Evolutionary conservation across 35 echinoderm and acorn worm genomes (phyloP).

Genomic region (Acanthaster planci): DNA sequence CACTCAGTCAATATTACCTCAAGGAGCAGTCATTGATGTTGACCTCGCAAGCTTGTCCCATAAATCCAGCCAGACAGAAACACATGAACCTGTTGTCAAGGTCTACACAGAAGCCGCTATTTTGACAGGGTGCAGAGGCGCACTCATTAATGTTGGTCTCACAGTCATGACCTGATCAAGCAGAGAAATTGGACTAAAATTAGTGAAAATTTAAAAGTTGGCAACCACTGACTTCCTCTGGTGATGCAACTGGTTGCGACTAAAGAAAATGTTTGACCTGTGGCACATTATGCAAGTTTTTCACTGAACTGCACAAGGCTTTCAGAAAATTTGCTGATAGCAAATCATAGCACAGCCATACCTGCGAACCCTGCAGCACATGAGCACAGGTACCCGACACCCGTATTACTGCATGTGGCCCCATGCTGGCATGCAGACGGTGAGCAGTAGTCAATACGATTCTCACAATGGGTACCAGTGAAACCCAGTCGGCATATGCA

Average conservation of each 20-base stretch:
- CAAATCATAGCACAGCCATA: not conserved
- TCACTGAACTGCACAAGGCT: no score
- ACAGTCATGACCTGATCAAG: slow-evolving; percentile 31
- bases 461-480: slow-evolving; percentile 51
- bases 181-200: not conserved
- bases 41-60: slow-evolving; percentile 60
- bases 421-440: slow-evolving; percentile 50
- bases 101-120: slow-evolving; percentile 65
- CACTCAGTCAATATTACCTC: slow-evolving; percentile 38
- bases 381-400: slow-evolving; percentile 52
- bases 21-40: slow-evolving; percentile 59
- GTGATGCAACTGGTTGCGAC: no score
- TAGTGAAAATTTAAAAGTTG: no score
- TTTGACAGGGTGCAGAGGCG: slow-evolving; percentile 45
- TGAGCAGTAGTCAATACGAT: slow-evolving; percentile 53
- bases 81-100: slow-evolving; percentile 52
- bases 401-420: slow-evolving; percentile 49
- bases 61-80: slow-evolving; percentile 57
- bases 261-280: no score
- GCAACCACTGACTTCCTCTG: no score
- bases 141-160: slow-evolving; percentile 68
- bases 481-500: slow-evolving; percentile 57
- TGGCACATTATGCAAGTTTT: no score
- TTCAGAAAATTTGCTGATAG: no score
- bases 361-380: slow-evolving; percentile 68